Evolutionary conservation across 2,888 invertebrate species (phyloP).

Genomic region (Phyllotreta striolata): DNA sequence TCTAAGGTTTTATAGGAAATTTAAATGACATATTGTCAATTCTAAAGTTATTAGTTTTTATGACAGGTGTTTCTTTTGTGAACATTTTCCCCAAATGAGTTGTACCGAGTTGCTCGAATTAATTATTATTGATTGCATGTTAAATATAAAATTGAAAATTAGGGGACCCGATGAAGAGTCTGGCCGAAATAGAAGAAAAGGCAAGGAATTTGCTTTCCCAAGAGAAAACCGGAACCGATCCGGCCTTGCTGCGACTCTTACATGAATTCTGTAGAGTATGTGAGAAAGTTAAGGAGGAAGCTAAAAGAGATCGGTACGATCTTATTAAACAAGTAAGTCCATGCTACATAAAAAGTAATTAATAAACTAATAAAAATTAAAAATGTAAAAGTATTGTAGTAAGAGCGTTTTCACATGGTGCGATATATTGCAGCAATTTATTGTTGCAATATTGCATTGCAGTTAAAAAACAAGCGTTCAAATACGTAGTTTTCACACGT

Average conservation of each 20-base stretch:
- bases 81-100: neutral
- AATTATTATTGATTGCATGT: neutral
- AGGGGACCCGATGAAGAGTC: constrained; percentile 52
- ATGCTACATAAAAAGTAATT: neutral
- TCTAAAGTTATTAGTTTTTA: no score
- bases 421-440: no score
- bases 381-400: no score
- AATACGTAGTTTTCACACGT: no score
- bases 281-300: constrained; percentile 70
- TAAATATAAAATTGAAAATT: neutral
- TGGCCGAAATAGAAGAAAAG: constrained; percentile 56
- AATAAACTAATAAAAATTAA: neutral
- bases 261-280: constrained; percentile 69
- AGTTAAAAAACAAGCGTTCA: no score
- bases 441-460: no score
- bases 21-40: no score
- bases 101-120: neutral
- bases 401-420: no score
- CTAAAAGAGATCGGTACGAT: constrained; percentile 74
- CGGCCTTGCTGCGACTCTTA: constrained; percentile 65
- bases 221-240: constrained; percentile 58
- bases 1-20: no score
- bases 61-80: no score
- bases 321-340: constrained; percentile 73
- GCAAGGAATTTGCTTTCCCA: constrained; percentile 61